Evolutionary conservation across 2,888 invertebrate genomes (phyloP).

Genomic region (Eugnorisma glareosa): DNA sequence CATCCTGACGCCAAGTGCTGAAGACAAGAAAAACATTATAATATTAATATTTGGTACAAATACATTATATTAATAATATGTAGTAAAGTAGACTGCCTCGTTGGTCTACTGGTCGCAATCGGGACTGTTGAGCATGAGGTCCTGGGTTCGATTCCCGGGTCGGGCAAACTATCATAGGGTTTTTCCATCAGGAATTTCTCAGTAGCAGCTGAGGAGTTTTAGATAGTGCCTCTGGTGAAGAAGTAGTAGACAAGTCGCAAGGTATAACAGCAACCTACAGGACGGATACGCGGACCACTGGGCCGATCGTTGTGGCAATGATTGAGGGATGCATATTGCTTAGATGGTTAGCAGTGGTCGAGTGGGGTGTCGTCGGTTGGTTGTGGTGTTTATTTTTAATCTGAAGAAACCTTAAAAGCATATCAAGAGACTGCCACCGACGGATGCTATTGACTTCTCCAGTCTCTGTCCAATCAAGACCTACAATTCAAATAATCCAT

Average conservation of each 20-base stretch:
- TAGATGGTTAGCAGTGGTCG: too few relatives aligned
- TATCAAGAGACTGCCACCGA: neutral
- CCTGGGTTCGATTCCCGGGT: too few relatives aligned
- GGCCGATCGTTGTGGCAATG: neutral
- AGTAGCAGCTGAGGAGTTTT: too few relatives aligned
- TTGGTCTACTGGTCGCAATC: too few relatives aligned
- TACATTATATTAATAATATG: neutral
- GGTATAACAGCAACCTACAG: neutral
- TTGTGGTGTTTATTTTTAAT: neutral
- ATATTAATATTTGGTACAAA: constrained; percentile 21
- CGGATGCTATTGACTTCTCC: neutral
- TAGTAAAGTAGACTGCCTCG: too few relatives aligned
- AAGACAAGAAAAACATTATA: constrained; percentile 74
- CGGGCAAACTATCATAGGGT: too few relatives aligned
- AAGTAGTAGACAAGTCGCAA: neutral
- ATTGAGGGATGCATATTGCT: neutral
- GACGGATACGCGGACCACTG: neutral
- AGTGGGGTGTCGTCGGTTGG: too few relatives aligned
- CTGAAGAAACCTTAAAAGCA: neutral
- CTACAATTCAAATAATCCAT: neutral
- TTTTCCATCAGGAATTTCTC: too few relatives aligned
- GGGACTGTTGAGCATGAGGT: too few relatives aligned
- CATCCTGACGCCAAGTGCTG: constrained; percentile 98
- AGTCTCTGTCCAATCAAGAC: neutral
- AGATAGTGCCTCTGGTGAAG: too few relatives aligned